Base-by-base conservation (phyloP, 2,113 vertebrate genomes). In the Oxygymnocypris stewartii region DNA sequence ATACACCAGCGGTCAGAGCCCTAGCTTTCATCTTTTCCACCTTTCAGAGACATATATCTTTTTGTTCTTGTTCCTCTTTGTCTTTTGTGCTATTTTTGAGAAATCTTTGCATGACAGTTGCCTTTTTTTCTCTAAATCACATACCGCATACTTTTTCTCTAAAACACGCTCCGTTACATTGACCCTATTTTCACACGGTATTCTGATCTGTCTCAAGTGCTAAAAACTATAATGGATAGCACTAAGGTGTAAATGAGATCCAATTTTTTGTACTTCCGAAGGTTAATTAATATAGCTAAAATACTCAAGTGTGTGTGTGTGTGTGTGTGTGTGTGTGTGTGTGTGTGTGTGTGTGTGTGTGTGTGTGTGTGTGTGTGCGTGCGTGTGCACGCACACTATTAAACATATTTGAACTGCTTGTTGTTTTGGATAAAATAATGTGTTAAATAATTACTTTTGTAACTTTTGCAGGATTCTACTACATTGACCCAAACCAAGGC, bases 401-500 rank as follows among this genome's bases (percentile, higher is more conserved):
- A 25, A 75, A 23, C 1, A 47, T 47, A 31, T 31, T 28, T 25
- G 11, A 13, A 47, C 42, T 75, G 31, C 37, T 7, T 7, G 54
- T 79, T 20, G 8, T 54, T 37, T 57, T 57, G 2, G 6, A 35
- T 23, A 23, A 57, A 59, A 23, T 9, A 1, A 37, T 35, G 7
- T 79, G 14, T 5, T 79, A 37, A 74, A 47, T 47, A 42, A 76
- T 3, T 23, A 37, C 5, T 75, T 23, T 4, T 86, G 25, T 85
- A 4, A 79, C 83, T 40, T 61, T 84, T 89, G n/a, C 90, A 98
- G 97, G 97, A 42, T 94, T 95, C 85, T 98, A 96, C 90, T 97
- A 97, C 92, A 96, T 97, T 1, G 97, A 98, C 89, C 97, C 97
- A 76, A 98, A 98, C 92, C 97, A 97, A 89, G 97, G 97, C 88